These are phyloP conservation scores for Eulemur macaco DNA, from an alignment of 2,113 vertebrate genomes.

Conservation along the genomic window DNA sequence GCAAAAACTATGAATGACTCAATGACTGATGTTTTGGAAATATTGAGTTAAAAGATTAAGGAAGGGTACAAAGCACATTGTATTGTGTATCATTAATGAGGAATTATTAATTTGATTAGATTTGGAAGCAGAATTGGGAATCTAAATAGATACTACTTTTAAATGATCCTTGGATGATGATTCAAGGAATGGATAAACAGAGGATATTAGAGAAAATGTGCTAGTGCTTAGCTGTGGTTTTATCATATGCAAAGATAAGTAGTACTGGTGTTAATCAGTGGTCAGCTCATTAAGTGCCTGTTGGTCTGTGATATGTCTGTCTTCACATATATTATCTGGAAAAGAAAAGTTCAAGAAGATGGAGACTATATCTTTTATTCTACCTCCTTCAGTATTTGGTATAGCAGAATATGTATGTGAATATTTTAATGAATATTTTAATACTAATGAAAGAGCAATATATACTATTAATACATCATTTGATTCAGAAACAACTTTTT, in stretches of 20 bases:
- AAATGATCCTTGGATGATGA: neutral
- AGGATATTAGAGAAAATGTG: neutral
- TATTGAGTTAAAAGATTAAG: neutral
- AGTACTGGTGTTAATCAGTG: neutral
- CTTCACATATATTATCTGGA: neutral
- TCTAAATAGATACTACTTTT: neutral
- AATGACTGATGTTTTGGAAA: neutral
- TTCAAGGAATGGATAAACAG: neutral
- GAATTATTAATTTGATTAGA: neutral
- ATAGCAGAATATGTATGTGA: neutral
- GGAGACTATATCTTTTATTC: neutral
- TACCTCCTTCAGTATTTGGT: neutral
- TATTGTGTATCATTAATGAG: neutral
- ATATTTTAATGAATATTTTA: conserved; percentile 25
- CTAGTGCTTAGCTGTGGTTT: neutral
- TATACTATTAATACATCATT: neutral
- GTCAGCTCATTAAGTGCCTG: neutral
- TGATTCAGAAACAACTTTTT: neutral
- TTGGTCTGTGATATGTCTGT: neutral
- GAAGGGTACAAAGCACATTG: neutral
- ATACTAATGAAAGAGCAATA: neutral
- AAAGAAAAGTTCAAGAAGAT: neutral
- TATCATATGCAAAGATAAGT: neutral
- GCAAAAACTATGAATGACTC: neutral
- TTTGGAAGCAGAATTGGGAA: neutral